Conservation (phyloP, 1,140 invertebrate genomes). For the Octopus bimaculoides region DNA sequence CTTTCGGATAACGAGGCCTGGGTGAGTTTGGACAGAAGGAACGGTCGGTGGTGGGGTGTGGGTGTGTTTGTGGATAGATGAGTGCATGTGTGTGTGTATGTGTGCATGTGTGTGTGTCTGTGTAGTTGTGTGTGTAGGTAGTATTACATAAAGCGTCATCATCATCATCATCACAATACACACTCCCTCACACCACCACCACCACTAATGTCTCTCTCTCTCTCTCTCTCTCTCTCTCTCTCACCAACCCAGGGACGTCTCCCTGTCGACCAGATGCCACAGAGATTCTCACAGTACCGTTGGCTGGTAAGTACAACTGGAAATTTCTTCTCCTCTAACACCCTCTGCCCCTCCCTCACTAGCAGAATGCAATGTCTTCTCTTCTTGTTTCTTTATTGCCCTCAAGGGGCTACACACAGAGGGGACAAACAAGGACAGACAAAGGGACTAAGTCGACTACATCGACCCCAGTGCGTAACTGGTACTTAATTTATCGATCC, state of each 20-base stretch:
- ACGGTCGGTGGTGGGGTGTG: neutral
- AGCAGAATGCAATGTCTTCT: neutral
- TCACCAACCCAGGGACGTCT: slow-evolving; percentile 33
- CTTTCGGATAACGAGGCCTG: slow-evolving; percentile 45
- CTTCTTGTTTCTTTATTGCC: neutral
- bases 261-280: slow-evolving; percentile 37
- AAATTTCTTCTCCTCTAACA: neutral
- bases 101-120: neutral
- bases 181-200: neutral
- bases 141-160: neutral
- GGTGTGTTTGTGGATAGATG: neutral
- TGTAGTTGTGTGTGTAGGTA: neutral
- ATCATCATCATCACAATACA: neutral
- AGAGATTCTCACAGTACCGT: slow-evolving; percentile 49
- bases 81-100: neutral
- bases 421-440: too few species aligned
- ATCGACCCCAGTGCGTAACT: too few species aligned
- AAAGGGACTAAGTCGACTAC: too few species aligned
- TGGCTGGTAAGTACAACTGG: slow-evolving; percentile 38
- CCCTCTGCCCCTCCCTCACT: neutral
- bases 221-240: neutral
- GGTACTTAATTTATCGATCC: too few species aligned
- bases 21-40: slow-evolving; percentile 28
- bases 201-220: neutral
- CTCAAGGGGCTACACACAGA: too few species aligned